Base-by-base conservation (phyloP, 2,113 vertebrate species). In the Microcebus jonahi region DNA sequence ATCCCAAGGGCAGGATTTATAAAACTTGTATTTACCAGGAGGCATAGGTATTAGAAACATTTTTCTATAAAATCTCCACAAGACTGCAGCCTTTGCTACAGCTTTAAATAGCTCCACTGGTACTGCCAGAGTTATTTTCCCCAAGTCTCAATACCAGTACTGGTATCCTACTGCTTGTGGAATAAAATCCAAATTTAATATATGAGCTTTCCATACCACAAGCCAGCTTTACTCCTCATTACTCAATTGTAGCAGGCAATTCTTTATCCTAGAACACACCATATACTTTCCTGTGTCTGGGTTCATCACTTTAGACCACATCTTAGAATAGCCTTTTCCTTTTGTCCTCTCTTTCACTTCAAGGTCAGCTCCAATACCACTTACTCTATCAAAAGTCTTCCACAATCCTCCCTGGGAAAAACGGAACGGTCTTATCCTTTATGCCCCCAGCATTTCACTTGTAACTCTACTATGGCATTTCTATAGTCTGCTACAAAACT, bases 161-260 rank as follows among this genome's bases (percentile, higher is more conserved):
- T 82, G 59, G 21, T 15, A 89, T 42, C 61, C 25, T 57, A 70
- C 23, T 61, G 36, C 39, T 82, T 85, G 29, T 34, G 80, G n/a
- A 50, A 68, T 81, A 92, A 65, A 93, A 77, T 12, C 31, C 50
- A 68, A 61, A 86, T 39, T 77, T 29, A 70, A n/a, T 77, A 61
- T 34, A 48, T 2, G 4, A 11, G 45, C 18, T 45, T 85, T 80
- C n/a, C 57, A 31, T 8, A 48, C 12, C 15, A 27, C 31, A 65
- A 27, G 8, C 36, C 55, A 29, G 71, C 15, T 50, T 27, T 23
- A 23, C 11, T 27, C 12, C 4, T 42, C 57, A 53, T 15, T 65
- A 17, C 25, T 45, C 45, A 67, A 57, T 7, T 5, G 45, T 21
- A 45, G 36, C 29, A 42, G 34, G 55, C 20, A 79, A 6, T 4